phyloP scores from a whole-genome alignment of 2,797 vertebrate species.

The Sebastes goodei region DNA sequence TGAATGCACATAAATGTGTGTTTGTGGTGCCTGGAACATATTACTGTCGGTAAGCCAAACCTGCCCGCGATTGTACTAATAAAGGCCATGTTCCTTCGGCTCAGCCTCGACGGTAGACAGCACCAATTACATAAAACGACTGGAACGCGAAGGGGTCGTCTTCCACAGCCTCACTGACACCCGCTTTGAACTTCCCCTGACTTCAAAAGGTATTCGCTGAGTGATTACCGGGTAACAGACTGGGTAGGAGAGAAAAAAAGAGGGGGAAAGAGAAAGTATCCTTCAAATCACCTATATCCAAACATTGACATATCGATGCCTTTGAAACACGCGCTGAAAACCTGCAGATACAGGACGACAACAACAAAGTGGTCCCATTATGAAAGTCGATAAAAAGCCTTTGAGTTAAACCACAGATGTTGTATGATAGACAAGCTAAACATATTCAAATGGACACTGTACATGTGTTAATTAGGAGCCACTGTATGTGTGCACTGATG shows the following conservation, averaged over 20 bases:
- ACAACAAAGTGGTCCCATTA: slow-evolving; percentile 10
- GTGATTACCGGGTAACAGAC: slow-evolving; percentile 84
- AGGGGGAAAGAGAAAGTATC: slow-evolving; percentile 55
- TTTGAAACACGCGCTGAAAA: slow-evolving; percentile 45
- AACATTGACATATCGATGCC: slow-evolving; percentile 72
- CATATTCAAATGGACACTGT: slow-evolving; percentile 34
- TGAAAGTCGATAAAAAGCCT: slow-evolving; percentile 18
- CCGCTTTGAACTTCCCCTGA: slow-evolving; percentile 82
- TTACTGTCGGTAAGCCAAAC: slow-evolving; percentile 83
- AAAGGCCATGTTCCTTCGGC: slow-evolving; percentile 86
- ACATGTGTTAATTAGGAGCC: slow-evolving; percentile 38
- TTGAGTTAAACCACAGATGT: background rate
- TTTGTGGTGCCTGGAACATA: slow-evolving; percentile 79
- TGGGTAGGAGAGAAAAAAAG: slow-evolving; percentile 22
- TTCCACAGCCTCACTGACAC: slow-evolving; percentile 70
- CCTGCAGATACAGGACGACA: background rate
- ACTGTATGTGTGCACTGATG: slow-evolving; percentile 17
- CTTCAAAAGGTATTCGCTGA: slow-evolving; percentile 88
- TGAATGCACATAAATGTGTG: slow-evolving; percentile 28
- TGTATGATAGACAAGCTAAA: background rate
- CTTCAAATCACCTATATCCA: slow-evolving; percentile 84
- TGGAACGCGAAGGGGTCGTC: slow-evolving; percentile 81
- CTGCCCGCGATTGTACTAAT: slow-evolving; percentile 91
- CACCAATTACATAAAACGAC: slow-evolving; percentile 92
- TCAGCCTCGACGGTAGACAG: slow-evolving; percentile 88